Base-by-base conservation (phyloP, 2,888 invertebrate genomes). In the Synergus umbraculus region DNA sequence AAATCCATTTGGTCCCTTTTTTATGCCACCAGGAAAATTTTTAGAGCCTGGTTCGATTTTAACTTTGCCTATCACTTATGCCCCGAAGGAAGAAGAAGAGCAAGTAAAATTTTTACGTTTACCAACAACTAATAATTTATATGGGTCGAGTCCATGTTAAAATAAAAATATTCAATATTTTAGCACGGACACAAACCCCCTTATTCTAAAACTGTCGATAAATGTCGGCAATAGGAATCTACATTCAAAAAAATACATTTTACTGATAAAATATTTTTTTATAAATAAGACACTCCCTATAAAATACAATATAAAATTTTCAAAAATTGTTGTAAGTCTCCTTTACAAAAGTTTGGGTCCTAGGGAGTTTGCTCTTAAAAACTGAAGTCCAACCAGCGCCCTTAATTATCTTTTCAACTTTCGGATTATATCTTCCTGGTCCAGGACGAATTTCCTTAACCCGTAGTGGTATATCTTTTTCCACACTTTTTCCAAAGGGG, bases 371-470 rank as follows among this genome's bases (percentile, higher is more conserved):
- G 58, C 87, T 86, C 22, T 85, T 87, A 54, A 89, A 89, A 9
- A 85, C 78, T 1, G 46, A 86, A 0, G 82, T 84, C 84, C 86
- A 86, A 0, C 89, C 89, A 8, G 84, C 44, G 12, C 88, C 88
- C 66, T 78, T 73, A 37, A 89, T 83, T n/a, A 10, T 15, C 12
- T 73, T 73, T 12, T n/a, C 7, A 0, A 81, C 78, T 43, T 78
- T 64, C 4, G 83, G 79, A 3, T 73, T 64, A 69, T 88, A 89
- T 44, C 86, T 85, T 18, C 83, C 87, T 41, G 87, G 89, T 0
- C 86, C 86, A 44, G 89, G 89, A 18, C 41, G 76, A 63, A 84
- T 79, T 2, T 76, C 80, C 0, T 46, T 37, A 13, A 44, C 9
- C 1, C 76, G 63, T n/a, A 46, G 3, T 1, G 85, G 83, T 13